These are phyloP conservation scores for Syngnathoides biaculeatus DNA, from an alignment of 2,113 vertebrate genomes.

Conservation along the genomic window DNA sequence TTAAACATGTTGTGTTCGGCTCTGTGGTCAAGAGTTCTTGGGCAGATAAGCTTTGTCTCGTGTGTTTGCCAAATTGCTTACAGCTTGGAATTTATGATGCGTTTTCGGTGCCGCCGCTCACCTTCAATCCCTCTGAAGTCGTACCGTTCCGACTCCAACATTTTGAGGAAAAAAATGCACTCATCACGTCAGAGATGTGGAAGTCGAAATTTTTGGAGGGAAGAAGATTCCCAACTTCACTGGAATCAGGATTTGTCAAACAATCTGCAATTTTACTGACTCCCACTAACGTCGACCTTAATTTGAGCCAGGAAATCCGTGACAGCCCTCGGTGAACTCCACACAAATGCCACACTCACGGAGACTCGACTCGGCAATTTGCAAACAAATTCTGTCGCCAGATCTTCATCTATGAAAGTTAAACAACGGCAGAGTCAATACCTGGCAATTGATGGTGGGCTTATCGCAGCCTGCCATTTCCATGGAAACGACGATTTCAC, in stretches of 20 bases:
- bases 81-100: not conserved
- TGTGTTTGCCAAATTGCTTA: not conserved
- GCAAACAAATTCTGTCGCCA: slow-evolving; percentile 46
- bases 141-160: too few species aligned
- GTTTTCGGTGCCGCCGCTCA: not conserved
- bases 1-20: slow-evolving; percentile 9
- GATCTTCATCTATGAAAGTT: slow-evolving; percentile 68
- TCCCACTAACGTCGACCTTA: not conserved
- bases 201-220: too few species aligned
- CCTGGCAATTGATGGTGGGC: slow-evolving; percentile 64
- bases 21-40: not conserved
- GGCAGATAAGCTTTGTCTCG: not conserved
- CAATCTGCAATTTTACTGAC: too few species aligned
- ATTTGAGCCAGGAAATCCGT: not conserved
- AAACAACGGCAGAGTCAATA: slow-evolving; percentile 73
- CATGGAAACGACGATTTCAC: slow-evolving; percentile 69
- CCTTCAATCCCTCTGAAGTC: not conserved
- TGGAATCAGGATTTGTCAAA: too few species aligned
- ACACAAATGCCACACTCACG: not conserved
- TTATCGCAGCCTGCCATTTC: slow-evolving; percentile 62
- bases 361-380: not conserved
- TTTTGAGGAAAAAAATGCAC: too few species aligned
- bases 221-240: too few species aligned
- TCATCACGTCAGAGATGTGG: too few species aligned
- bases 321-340: not conserved